These are phyloP conservation scores for Glaucomys volans DNA, from an alignment of 2,113 vertebrate species.

Conservation along the genomic window DNA sequence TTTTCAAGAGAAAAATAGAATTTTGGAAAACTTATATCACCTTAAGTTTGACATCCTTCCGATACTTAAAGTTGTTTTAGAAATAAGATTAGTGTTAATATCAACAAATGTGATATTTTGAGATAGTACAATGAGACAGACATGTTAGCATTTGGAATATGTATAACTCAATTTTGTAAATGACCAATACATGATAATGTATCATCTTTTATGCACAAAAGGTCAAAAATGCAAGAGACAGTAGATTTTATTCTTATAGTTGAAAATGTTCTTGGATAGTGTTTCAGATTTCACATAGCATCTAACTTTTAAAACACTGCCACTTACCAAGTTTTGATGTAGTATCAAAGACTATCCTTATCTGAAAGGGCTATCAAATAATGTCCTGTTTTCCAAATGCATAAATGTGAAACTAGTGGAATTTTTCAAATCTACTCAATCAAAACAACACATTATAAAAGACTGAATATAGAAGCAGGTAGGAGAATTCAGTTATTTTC, in stretches of 20 bases:
- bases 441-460: not conserved
- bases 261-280: not conserved
- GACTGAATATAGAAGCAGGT: not conserved
- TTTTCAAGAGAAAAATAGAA: not conserved
- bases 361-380: not conserved
- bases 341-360: not conserved
- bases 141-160: not conserved
- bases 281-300: not conserved
- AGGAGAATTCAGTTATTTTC: not conserved
- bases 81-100: not conserved
- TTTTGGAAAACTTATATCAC: not conserved
- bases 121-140: not conserved
- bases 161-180: not conserved
- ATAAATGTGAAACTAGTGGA: not conserved
- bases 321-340: not conserved
- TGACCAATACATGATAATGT: not conserved
- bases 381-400: not conserved
- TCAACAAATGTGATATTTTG: not conserved
- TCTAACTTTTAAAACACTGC: not conserved
- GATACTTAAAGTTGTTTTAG: slow-evolving; percentile 13
- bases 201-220: not conserved
- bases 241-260: not conserved
- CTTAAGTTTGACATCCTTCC: not conserved
- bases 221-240: not conserved
- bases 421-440: not conserved